Conservation (phyloP, 2,113 vertebrate species). For the Martes martes region DNA sequence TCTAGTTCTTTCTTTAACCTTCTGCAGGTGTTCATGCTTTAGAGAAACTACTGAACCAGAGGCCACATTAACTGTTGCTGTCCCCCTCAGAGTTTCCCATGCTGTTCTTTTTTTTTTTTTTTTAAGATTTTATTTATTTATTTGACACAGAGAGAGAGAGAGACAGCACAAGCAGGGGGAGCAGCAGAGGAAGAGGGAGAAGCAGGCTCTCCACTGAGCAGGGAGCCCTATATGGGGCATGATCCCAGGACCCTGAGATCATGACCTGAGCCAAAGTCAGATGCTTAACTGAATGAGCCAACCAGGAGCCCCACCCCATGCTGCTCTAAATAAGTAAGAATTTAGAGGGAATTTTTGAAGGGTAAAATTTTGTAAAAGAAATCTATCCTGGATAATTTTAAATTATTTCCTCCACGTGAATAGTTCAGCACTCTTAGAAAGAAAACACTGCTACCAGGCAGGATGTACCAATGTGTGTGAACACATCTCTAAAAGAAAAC, state of each 20-base stretch:
- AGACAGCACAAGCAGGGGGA: not conserved
- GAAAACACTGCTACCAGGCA: not conserved
- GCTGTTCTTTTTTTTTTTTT: not conserved
- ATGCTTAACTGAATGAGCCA: not conserved
- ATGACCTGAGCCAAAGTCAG: not conserved
- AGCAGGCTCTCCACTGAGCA: not conserved
- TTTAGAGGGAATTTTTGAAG: not conserved
- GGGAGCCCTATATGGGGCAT: too few species aligned
- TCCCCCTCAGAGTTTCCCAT: not conserved
- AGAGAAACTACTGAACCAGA: not conserved
- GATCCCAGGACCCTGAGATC: not conserved
- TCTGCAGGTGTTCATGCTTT: not conserved
- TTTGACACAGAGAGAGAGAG: not conserved
- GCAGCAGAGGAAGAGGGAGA: not conserved
- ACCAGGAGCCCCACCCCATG: not conserved
- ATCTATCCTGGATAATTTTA: not conserved
- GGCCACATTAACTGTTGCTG: not conserved
- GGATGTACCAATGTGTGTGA: not conserved
- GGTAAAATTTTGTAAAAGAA: not conserved
- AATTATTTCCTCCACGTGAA: not conserved
- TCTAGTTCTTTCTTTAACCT: not conserved
- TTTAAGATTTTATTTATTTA: not conserved
- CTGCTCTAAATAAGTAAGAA: not conserved
- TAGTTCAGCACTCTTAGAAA: constrained; percentile 17
- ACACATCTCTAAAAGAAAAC: not conserved